Evolutionary conservation across 2,113 vertebrate genomes (phyloP), one percentile per base, ranked within the genome.

Genomic region (Corythornis cristatus): DNA sequence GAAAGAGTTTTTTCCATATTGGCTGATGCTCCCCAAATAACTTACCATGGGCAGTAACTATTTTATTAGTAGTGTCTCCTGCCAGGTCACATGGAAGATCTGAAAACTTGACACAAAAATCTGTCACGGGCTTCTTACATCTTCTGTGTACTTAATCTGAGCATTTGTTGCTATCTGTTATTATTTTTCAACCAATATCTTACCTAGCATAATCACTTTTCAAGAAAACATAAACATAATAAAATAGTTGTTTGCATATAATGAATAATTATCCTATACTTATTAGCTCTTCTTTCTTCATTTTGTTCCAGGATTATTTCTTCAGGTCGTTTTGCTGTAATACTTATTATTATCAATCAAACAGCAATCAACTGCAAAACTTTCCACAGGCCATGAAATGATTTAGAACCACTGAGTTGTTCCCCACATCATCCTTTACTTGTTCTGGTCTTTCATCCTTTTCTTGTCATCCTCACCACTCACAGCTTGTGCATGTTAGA

Each of bases 311-410:
- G 72, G 33, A 83, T 80, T 91, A 3, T 76, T 87, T 82, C 53
- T 85, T 87, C 35, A 57, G 45, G 50, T 73, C 93, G n/a, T 76
- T 89, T 91, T 91, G 37, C 33, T 93, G 78, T 76, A 79, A 88
- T 57, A 68, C 54, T 66, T 85, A 40, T 8, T 29, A 70, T 26
- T 37, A 61, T 71, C 64, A 88, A 62, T 70, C 51, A 84, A 94
- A 66, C 28, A 86, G 31, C 42, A 88, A 57, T 50, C 33, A 71
- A 74, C 16, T 60, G 57, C n/a, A 78, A 78, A 86, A 84, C 8
- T 70, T 90, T 40, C 26, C 77, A 60, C 48, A 65, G 22, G 4
- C 40, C n/a, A 37, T 35, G 18, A 60, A 86, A 83, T 75, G 0
- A 89, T 90, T 94, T 84, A 54, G n/a, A 89, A 35, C 13, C 10